These are phyloP conservation scores for Oostethus manadensis DNA, from an alignment of 2,113 vertebrate species.

Conservation along the genomic window DNA sequence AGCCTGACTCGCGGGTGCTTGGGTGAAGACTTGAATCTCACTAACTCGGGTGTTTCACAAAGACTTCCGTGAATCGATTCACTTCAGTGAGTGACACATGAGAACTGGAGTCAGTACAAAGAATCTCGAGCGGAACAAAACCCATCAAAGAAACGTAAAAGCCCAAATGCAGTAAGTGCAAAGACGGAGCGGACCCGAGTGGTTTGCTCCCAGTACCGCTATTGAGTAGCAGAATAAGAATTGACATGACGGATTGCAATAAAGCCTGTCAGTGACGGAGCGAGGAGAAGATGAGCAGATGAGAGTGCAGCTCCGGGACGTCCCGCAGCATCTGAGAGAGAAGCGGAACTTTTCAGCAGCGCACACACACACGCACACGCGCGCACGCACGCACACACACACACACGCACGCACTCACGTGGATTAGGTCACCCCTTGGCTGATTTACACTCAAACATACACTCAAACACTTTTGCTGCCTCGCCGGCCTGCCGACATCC, in stretches of 20 bases:
- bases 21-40: too few relatives aligned
- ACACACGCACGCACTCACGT: slow-evolving; percentile 56
- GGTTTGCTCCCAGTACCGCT: background rate
- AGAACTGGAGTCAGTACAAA: too few relatives aligned
- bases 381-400: slow-evolving; percentile 43
- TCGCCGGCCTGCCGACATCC: slow-evolving; percentile 24
- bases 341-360: slow-evolving; percentile 58
- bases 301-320: background rate
- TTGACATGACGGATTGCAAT: background rate
- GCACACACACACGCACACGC: slow-evolving; percentile 50
- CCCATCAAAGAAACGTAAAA: too few relatives aligned
- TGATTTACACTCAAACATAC: slow-evolving; percentile 35
- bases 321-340: slow-evolving; percentile 14
- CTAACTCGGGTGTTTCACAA: too few relatives aligned
- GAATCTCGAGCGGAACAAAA: too few relatives aligned
- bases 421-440: slow-evolving; percentile 55
- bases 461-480: slow-evolving; percentile 4
- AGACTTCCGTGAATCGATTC: too few relatives aligned
- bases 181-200: too few relatives aligned
- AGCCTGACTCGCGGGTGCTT: too few relatives aligned
- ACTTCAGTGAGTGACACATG: too few relatives aligned
- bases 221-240: too few relatives aligned
- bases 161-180: too few relatives aligned
- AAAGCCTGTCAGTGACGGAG: background rate
- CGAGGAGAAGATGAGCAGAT: background rate